Evolutionary conservation across 2,888 invertebrate species (phyloP).

Genomic region (Dendrolimus houi): DNA sequence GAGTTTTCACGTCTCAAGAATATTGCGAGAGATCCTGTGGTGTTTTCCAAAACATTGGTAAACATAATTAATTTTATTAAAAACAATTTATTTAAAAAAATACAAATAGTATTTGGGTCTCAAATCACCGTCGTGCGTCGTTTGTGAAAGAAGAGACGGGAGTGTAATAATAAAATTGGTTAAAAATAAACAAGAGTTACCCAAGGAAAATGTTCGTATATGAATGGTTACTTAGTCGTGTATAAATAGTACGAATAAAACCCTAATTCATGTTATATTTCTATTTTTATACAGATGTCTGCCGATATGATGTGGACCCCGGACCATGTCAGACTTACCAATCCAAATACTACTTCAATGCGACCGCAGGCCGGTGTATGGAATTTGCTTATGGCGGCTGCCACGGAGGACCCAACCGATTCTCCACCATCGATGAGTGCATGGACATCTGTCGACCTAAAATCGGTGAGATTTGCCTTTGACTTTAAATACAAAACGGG

Average conservation of each 20-base stretch:
- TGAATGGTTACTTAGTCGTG: too few species aligned
- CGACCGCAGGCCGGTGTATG: constrained; percentile 75
- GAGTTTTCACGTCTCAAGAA: constrained; percentile 80
- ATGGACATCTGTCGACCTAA: constrained; percentile 46
- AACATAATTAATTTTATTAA: constrained; percentile 18
- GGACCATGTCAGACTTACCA: constrained; percentile 83
- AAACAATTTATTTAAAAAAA: too few species aligned
- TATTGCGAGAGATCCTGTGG: constrained; percentile 87
- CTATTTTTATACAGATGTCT: constrained; percentile 78
- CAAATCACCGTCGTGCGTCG: too few species aligned
- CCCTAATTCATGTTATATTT: not conserved
- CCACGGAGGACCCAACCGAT: constrained; percentile 89
- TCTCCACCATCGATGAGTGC: constrained; percentile 83
- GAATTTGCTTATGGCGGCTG: constrained; percentile 90
- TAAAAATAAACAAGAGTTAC: too few species aligned
- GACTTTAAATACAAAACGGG: too few species aligned
- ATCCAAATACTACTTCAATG: constrained; percentile 83
- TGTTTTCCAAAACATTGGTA: constrained; percentile 82
- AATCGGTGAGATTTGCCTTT: constrained; percentile 20
- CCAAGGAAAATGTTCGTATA: too few species aligned
- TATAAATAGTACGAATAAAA: too few species aligned
- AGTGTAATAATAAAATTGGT: too few species aligned
- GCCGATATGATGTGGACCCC: constrained; percentile 79
- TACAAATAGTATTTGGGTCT: too few species aligned
- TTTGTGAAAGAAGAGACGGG: too few species aligned